Percentiles rank a stretch among this genome's conserved stretches.
phyloP scores from a whole-genome alignment of 2,888 invertebrate species.

The Dryobotodes eremita region DNA sequence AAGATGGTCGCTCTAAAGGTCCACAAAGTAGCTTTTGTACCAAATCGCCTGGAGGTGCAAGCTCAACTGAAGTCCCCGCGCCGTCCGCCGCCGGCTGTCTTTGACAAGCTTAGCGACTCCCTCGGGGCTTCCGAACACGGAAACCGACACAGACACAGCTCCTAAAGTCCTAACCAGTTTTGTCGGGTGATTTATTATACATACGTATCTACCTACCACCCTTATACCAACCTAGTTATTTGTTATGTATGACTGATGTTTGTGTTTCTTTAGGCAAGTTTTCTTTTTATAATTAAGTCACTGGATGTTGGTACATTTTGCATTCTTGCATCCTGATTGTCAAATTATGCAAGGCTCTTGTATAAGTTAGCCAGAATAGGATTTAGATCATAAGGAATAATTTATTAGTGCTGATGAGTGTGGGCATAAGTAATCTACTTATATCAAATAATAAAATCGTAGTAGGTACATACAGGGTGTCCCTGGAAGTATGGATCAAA shows the following conservation, averaged over 20 bases:
- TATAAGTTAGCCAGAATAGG: too few species aligned
- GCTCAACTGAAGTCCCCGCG: constrained; percentile 25
- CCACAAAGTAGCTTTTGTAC: constrained; percentile 46
- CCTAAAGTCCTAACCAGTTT: constrained; percentile 42
- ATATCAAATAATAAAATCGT: too few species aligned
- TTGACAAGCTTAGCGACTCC: constrained; percentile 59
- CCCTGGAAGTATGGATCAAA: too few species aligned
- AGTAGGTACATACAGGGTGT: too few species aligned
- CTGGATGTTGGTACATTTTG: background rate
- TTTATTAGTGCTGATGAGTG: too few species aligned
- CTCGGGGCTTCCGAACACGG: constrained; percentile 46
- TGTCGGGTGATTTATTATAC: constrained; percentile 38
- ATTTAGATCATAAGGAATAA: too few species aligned
- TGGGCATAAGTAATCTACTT: too few species aligned
- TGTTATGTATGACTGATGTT: background rate
- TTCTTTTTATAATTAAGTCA: background rate
- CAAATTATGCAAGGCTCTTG: too few species aligned
- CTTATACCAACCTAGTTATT: background rate
- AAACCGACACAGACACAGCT: constrained; percentile 46
- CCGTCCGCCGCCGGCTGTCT: constrained; percentile 37
- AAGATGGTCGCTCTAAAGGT: constrained; percentile 17
- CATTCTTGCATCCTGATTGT: background rate
- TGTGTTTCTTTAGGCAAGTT: background rate
- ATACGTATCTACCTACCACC: background rate
- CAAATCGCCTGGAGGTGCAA: constrained; percentile 50